Percentiles rank a stretch among this genome's conserved stretches.
phyloP scores from a whole-genome alignment of 2,113 vertebrate species.

The rat (Rattus norvegicus) region DNA sequence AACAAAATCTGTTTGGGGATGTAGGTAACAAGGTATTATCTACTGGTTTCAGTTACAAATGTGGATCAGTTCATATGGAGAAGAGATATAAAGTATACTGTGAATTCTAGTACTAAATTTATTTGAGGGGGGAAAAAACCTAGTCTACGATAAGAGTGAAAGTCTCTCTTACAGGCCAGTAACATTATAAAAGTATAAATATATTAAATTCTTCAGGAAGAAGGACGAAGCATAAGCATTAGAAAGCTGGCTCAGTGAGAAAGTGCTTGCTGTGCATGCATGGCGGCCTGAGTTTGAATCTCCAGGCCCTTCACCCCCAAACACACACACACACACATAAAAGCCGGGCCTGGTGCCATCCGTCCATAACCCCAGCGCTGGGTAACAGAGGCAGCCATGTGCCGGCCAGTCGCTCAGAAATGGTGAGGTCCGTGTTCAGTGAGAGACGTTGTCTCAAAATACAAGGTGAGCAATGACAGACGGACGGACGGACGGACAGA shows the following conservation, averaged over 20 bases:
- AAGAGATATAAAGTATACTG: neutral
- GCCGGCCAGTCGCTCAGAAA: neutral
- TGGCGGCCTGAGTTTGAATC: too few species aligned
- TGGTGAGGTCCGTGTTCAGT: neutral
- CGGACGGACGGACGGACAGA: fast-evolving
- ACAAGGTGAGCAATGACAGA: neutral
- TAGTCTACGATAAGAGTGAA: neutral
- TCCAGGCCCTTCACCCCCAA: neutral
- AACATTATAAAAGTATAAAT: too few species aligned
- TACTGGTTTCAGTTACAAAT: neutral
- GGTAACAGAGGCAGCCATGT: neutral
- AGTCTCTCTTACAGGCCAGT: neutral
- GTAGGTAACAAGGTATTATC: neutral
- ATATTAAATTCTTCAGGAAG: neutral
- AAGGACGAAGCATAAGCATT: too few species aligned
- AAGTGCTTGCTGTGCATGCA: neutral
- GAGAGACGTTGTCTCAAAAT: neutral
- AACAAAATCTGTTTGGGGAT: neutral
- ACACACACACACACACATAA: neutral
- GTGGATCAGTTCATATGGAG: too few species aligned
- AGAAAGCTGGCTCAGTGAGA: neutral
- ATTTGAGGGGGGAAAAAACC: neutral
- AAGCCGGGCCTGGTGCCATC: neutral
- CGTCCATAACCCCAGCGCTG: neutral
- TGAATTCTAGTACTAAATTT: neutral